Conservation (phyloP, 2,888 invertebrate species). For the Neuroscelio doddi region DNA sequence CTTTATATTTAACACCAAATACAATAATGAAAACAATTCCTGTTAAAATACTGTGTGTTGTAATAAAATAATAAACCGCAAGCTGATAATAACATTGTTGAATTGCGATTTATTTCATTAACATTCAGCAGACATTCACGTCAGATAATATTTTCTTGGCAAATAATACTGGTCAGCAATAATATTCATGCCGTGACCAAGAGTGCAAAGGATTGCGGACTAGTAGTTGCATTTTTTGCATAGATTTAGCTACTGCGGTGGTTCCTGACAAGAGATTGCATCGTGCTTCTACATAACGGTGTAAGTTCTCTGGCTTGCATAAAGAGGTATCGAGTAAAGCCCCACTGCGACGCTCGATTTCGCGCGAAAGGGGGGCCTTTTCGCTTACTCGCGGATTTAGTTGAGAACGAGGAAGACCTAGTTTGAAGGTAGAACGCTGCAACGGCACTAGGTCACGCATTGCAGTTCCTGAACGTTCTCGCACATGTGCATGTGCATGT, state of each 20-base stretch:
- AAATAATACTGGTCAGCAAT: too few species aligned
- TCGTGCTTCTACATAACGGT: slow-evolving; percentile 35
- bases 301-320: slow-evolving; percentile 39
- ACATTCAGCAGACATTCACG: too few species aligned
- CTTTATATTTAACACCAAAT: too few species aligned
- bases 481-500: slow-evolving; percentile 35
- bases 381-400: slow-evolving; percentile 53
- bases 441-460: slow-evolving; percentile 72
- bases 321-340: slow-evolving; percentile 28
- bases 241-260: slow-evolving; percentile 25
- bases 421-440: slow-evolving; percentile 68
- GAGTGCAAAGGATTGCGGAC: slow-evolving; percentile 3
- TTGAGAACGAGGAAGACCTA: slow-evolving; percentile 68
- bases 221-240: slow-evolving; percentile 18
- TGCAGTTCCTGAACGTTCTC: slow-evolving; percentile 66
- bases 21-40: too few species aligned
- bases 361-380: slow-evolving; percentile 46
- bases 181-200: slow-evolving; percentile 5
- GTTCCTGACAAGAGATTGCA: slow-evolving; percentile 17
- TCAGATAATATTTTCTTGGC: slow-evolving; percentile 7
- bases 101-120: too few species aligned
- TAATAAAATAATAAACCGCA: too few species aligned
- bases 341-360: slow-evolving; percentile 43
- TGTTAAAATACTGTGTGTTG: too few species aligned
- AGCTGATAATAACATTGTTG: too few species aligned